These are phyloP conservation scores for Cnemophilus loriae DNA, from an alignment of 2,113 vertebrate species.

Conservation along the genomic window DNA sequence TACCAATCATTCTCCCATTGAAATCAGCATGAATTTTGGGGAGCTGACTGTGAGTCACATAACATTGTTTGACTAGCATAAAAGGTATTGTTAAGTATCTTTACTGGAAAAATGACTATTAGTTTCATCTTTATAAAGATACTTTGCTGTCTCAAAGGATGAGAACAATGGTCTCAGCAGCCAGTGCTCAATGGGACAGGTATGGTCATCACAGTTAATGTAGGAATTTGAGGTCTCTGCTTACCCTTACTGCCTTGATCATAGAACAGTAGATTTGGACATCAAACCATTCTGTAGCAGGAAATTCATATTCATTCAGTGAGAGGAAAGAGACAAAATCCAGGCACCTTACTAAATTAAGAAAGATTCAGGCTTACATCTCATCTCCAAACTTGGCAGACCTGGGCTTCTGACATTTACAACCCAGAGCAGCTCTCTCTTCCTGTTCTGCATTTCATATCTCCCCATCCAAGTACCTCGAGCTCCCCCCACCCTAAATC, in stretches of 20 bases:
- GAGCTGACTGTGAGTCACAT: not conserved
- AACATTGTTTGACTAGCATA: not conserved
- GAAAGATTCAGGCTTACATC: not conserved
- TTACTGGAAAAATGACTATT: not conserved
- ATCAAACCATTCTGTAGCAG: not conserved
- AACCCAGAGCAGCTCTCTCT: fast-evolving
- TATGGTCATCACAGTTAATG: not conserved
- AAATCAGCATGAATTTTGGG: not conserved
- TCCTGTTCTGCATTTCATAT: not conserved
- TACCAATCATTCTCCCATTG: not conserved
- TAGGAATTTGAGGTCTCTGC: not conserved
- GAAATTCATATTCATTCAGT: not conserved
- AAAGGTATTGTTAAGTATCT: not conserved
- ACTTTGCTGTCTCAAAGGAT: not conserved
- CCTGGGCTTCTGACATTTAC: not conserved
- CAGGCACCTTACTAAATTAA: not conserved
- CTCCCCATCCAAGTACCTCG: fast-evolving
- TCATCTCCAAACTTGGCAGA: not conserved
- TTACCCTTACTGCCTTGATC: not conserved
- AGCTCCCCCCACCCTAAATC: not conserved
- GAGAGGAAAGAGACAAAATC: not conserved
- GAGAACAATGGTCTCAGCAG: not conserved
- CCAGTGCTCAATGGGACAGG: not conserved
- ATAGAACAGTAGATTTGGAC: not conserved
- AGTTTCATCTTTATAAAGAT: not conserved